Evolutionary conservation across 2,113 vertebrate species (phyloP), one percentile per base, ranked within the genome.

Genomic region (Rhodinocichla rosea): DNA sequence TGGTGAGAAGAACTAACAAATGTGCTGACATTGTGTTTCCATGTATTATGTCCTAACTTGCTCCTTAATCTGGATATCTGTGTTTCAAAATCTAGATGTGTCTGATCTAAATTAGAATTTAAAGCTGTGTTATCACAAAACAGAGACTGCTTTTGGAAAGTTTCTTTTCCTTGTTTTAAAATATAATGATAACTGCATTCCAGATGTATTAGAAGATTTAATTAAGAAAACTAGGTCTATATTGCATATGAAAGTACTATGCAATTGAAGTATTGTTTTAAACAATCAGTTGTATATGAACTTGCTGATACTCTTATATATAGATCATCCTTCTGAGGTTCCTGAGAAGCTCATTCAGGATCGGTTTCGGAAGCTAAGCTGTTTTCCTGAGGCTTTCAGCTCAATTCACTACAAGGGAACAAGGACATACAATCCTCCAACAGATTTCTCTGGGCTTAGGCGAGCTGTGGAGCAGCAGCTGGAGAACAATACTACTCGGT

Each of bases 371-470:
- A 99, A 99, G 97, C 97, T 99, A 86, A 98, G 98, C 74, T 98
- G 99, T 80, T 99, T 99, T 92, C 99, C 99, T 0, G 99, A 99
- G 96, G 99, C 99, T n/a, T 99, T 99, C 97, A 99, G 99, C 95
- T 99, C 99, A 63, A 98, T 99, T 91, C 99, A 99, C 96, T 99
- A 99, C 97, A 98, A 99, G 42, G 99, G 99, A 87, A 99, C 99
- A 28, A 99, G 99, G 73, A 99, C 99, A 49, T 99, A 99, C 97
- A 99, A 99, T 96, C 99, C 99, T 40, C 99, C 99, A 70, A 99
- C 99, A 0, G 99, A 99, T 98, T 99, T 99, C 97, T 99, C 98
- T 39, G 99, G 99, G 14, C 98, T 99, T 55, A 98, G 99, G 64
- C 98, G 97, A 44, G 98, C 97, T 91, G 96, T 99, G 95, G 99